Evolutionary conservation across 2,113 vertebrate species (phyloP).

Genomic region (Rhodinocichla rosea): DNA sequence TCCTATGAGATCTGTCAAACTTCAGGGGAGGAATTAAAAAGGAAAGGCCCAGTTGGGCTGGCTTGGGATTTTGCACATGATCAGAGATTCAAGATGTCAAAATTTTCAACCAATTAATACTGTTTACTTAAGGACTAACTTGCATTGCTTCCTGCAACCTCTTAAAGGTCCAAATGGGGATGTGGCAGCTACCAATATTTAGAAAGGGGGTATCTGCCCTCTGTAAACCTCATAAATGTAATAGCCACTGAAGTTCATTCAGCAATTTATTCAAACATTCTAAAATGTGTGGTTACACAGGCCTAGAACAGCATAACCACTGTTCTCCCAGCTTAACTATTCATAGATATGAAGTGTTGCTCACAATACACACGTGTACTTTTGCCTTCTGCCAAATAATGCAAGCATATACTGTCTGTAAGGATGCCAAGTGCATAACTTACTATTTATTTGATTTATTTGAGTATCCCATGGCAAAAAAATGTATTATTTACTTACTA

Average conservation of each 20-base stretch:
- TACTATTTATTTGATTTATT: background rate
- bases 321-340: background rate
- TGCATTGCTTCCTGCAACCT: background rate
- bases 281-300: background rate
- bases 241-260: background rate
- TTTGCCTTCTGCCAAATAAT: background rate
- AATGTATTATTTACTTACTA: background rate
- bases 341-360: background rate
- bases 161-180: background rate
- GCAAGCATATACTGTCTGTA: background rate
- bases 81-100: background rate
- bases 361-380: fast-evolving
- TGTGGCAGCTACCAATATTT: background rate
- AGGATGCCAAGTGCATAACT: background rate
- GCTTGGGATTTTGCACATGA: background rate
- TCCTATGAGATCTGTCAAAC: background rate
- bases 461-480: background rate
- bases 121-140: background rate
- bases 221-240: background rate
- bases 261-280: background rate
- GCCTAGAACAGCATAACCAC: background rate
- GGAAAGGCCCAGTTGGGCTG: background rate
- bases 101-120: background rate
- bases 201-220: background rate
- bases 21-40: background rate